Evolutionary conservation across 2,113 vertebrate species (phyloP).

Genomic region (Pterophyllum scalare): DNA sequence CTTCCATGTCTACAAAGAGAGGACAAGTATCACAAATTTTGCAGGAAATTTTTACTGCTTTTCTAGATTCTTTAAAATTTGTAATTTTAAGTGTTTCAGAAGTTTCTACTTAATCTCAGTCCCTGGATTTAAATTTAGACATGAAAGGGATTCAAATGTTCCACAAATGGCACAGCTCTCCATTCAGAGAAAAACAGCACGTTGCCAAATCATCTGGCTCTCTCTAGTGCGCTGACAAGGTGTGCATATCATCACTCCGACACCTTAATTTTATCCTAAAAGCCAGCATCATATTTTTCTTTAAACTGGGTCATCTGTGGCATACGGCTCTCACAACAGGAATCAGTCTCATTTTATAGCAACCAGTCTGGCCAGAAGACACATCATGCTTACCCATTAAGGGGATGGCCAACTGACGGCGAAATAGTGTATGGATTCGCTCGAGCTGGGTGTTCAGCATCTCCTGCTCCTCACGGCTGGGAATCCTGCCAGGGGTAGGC

Average conservation of each 20-base stretch:
- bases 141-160: neutral
- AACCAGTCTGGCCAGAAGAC: constrained; percentile 36
- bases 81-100: neutral
- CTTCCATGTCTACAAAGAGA: constrained; percentile 88
- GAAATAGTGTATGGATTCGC: constrained; percentile 91
- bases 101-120: neutral
- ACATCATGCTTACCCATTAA: constrained; percentile 86
- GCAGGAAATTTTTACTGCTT: neutral
- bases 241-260: neutral
- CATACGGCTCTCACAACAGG: neutral
- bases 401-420: constrained; percentile 91
- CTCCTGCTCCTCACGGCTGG: constrained; percentile 89
- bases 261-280: neutral
- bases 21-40: neutral
- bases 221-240: neutral
- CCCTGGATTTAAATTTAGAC: neutral
- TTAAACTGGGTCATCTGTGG: neutral
- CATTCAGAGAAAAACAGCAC: neutral
- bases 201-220: neutral
- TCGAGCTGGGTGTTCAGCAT: constrained; percentile 88
- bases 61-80: neutral
- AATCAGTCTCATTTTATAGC: constrained; percentile 9
- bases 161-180: neutral
- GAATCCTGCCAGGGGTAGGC: constrained; percentile 89
- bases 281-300: neutral